phyloP scores from a whole-genome alignment of 2,113 vertebrate genomes.

The Ctenomys sociabilis region DNA sequence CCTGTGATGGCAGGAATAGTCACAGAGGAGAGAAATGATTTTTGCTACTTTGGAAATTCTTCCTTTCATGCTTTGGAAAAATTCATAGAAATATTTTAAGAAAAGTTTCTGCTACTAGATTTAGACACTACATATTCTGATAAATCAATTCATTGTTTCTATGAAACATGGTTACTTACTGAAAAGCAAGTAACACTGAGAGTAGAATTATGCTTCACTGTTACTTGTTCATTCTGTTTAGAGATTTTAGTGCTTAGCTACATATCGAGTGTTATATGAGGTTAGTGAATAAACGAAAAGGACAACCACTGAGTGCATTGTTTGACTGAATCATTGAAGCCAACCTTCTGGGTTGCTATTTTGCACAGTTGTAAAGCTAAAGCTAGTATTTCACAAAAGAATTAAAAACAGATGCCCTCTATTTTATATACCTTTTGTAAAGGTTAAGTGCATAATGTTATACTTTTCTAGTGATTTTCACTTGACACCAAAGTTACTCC shows the following conservation, averaged over 20 bases:
- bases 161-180: neutral
- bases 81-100: neutral
- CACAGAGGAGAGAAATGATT: neutral
- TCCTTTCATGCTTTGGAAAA: neutral
- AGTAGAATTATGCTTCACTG: neutral
- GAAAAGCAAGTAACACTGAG: neutral
- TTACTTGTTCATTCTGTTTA: neutral
- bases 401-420: neutral
- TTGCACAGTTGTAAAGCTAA: slow-evolving; percentile 52
- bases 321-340: slow-evolving; percentile 12
- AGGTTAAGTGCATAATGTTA: slow-evolving; percentile 60
- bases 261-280: neutral
- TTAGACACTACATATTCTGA: slow-evolving; percentile 3
- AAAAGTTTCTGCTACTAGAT: neutral
- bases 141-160: neutral
- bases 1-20: neutral
- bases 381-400: slow-evolving; percentile 54
- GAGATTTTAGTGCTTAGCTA: neutral
- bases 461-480: slow-evolving; percentile 49
- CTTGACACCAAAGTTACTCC: slow-evolving; percentile 64
- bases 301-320: neutral
- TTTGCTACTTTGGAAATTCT: neutral
- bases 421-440: slow-evolving; percentile 50
- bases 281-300: neutral
- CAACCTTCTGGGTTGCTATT: slow-evolving; percentile 55